Percentiles rank a stretch among this genome's conserved stretches.
Evolutionary conservation across 2,797 vertebrate species (phyloP).

Genomic region (Mionectes olivaceus): DNA sequence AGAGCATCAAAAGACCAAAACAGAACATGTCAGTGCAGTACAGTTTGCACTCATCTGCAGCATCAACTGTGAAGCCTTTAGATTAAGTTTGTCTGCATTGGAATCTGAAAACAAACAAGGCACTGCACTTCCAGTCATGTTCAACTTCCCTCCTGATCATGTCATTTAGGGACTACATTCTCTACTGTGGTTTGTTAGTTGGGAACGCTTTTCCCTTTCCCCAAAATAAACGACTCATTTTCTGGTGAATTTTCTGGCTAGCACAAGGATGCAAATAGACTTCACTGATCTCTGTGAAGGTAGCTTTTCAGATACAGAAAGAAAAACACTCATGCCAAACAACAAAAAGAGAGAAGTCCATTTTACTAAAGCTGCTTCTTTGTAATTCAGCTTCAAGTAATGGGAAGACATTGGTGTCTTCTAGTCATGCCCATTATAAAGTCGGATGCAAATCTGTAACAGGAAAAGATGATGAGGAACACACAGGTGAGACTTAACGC

Average conservation of each 20-base stretch:
- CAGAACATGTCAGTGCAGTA: not conserved
- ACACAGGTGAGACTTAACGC: not conserved
- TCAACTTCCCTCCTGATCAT: not conserved
- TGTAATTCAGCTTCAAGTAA: not conserved
- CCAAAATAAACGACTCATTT: not conserved
- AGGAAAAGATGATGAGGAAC: not conserved
- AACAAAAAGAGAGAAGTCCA: not conserved
- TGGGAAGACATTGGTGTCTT: not conserved
- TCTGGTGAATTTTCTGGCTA: not conserved
- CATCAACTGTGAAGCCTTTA: not conserved
- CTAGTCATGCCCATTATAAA: not conserved
- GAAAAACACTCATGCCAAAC: not conserved
- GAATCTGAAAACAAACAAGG: not conserved
- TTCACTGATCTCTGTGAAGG: not conserved
- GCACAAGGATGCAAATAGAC: not conserved
- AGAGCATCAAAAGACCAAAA: not conserved
- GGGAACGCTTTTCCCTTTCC: not conserved
- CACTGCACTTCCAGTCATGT: not conserved
- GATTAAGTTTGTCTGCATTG: not conserved
- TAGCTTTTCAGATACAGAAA: not conserved
- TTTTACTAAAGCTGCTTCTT: not conserved
- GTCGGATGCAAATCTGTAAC: not conserved
- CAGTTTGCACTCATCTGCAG: not conserved
- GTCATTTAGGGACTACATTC: not conserved
- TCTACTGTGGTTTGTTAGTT: not conserved